A percentile compares a stretch with the other conserved stretches of the same genome.
Evolutionary conservation across 2,888 invertebrate genomes (phyloP).

Genomic region (Pseudeuparius sepicola): DNA sequence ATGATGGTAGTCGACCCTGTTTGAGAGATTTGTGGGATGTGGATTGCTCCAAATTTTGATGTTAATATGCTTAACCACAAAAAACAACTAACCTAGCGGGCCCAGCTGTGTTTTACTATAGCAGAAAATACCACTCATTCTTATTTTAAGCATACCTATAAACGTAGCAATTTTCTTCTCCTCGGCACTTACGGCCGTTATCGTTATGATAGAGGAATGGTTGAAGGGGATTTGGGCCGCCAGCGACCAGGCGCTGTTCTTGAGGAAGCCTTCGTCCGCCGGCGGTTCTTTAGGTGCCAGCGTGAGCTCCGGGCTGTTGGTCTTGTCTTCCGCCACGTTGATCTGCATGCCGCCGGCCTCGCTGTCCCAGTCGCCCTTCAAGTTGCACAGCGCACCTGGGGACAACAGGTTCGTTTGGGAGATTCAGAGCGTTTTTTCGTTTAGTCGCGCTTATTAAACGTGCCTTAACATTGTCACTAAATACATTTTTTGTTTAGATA

Average conservation of each 20-base stretch:
- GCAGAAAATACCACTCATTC: too few relatives aligned
- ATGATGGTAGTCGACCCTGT: too few relatives aligned
- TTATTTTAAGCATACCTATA: constrained; percentile 26
- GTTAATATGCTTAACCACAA: too few relatives aligned
- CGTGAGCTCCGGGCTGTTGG: neutral
- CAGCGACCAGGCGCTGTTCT: constrained; percentile 26
- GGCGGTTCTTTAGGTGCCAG: constrained; percentile 19
- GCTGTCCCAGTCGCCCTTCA: constrained; percentile 29
- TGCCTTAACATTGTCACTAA: too few relatives aligned
- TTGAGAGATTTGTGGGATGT: too few relatives aligned
- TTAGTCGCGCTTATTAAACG: too few relatives aligned
- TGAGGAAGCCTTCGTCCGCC: constrained; percentile 27
- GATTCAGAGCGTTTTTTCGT: too few relatives aligned
- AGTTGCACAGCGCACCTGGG: constrained; percentile 24
- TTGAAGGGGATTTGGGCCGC: constrained; percentile 27
- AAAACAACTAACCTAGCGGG: too few relatives aligned
- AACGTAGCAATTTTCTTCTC: constrained; percentile 28
- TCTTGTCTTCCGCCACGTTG: constrained; percentile 7
- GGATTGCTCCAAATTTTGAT: too few relatives aligned
- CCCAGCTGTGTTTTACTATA: too few relatives aligned
- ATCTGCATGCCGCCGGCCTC: constrained; percentile 28
- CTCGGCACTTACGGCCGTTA: constrained; percentile 25
- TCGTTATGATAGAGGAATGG: constrained; percentile 26
- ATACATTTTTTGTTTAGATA: too few relatives aligned
- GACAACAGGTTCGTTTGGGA: too few relatives aligned